These are phyloP conservation scores for Dinothrombium tinctorium DNA, from an alignment of 1,140 invertebrate genomes.

Conservation along the genomic window DNA sequence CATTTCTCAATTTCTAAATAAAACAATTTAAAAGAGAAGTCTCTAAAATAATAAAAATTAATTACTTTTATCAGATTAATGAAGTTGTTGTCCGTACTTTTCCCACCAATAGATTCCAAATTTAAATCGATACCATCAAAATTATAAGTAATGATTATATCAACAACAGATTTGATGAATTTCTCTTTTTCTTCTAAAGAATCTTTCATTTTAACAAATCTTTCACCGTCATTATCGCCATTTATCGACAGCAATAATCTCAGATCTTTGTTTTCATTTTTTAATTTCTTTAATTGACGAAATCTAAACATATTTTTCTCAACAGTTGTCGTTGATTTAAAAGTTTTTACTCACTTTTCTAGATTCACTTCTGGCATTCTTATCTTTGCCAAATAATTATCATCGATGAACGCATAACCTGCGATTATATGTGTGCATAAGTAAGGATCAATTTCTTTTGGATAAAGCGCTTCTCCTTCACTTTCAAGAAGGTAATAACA, in stretches of 20 bases:
- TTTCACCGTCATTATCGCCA: conserved; percentile 12
- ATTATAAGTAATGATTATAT: conserved; percentile 41
- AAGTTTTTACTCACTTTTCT: conserved; percentile 4
- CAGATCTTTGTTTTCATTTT: conserved; percentile 40
- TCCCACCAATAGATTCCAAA: conserved; percentile 50
- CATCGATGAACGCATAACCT: conserved; percentile 52
- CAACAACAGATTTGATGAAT: conserved; percentile 44
- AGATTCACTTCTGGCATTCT: conserved; percentile 7
- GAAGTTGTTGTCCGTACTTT: background rate
- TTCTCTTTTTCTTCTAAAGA: conserved; percentile 22
- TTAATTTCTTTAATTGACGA: conserved; percentile 24
- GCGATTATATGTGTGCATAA: conserved; percentile 75
- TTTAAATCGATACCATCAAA: conserved; percentile 66
- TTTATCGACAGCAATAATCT: conserved; percentile 50
- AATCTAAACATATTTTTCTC: conserved; percentile 10
- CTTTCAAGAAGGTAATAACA: conserved; percentile 9
- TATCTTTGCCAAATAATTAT: conserved; percentile 13
- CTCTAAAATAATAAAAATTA: conserved; percentile 43
- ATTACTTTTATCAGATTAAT: conserved; percentile 31
- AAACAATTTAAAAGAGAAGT: background rate
- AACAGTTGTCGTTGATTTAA: background rate
- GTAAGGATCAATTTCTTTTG: conserved; percentile 39
- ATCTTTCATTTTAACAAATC: conserved; percentile 1
- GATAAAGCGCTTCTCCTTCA: background rate
- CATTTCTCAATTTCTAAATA: conserved; percentile 17